These are phyloP conservation scores for Epizoanthus scotinus DNA, from an alignment of 92 coral and sea anemone genomes.

Conservation along the genomic window DNA sequence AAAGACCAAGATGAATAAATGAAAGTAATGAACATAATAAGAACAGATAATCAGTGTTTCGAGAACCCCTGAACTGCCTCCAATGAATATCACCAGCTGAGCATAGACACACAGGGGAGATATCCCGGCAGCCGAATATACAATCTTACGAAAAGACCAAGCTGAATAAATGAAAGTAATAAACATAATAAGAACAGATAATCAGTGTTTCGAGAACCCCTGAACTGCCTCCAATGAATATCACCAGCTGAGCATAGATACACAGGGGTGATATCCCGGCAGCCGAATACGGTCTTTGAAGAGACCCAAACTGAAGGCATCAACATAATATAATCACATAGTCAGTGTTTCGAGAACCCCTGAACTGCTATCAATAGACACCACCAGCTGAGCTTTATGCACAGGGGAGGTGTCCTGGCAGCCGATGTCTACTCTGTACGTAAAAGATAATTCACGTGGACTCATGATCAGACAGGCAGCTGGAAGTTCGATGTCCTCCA, in stretches of 20 bases:
- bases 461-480: neutral
- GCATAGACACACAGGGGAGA: neutral
- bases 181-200: too few species aligned
- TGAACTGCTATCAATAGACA: slow-evolving; percentile 6
- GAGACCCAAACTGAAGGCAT: neutral
- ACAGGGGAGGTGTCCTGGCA: neutral
- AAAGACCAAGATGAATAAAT: neutral
- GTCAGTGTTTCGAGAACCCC: slow-evolving; percentile 67
- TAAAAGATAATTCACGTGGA: neutral
- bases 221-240: slow-evolving; percentile 29
- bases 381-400: slow-evolving; percentile 3
- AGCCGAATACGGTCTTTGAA: slow-evolving; percentile 12
- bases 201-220: slow-evolving; percentile 55
- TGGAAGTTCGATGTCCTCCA: slow-evolving; percentile 36
- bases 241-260: slow-evolving; percentile 51
- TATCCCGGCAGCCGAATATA: slow-evolving; percentile 1
- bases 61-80: slow-evolving; percentile 54
- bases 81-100: neutral
- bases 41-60: slow-evolving; percentile 42
- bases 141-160: too few species aligned
- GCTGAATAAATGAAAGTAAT: too few species aligned
- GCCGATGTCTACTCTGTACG: neutral
- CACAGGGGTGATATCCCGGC: slow-evolving; percentile 46
- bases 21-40: neutral
- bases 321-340: neutral